Base-by-base conservation (phyloP, 2,113 vertebrate species). In the Ceyx margarethae region DNA sequence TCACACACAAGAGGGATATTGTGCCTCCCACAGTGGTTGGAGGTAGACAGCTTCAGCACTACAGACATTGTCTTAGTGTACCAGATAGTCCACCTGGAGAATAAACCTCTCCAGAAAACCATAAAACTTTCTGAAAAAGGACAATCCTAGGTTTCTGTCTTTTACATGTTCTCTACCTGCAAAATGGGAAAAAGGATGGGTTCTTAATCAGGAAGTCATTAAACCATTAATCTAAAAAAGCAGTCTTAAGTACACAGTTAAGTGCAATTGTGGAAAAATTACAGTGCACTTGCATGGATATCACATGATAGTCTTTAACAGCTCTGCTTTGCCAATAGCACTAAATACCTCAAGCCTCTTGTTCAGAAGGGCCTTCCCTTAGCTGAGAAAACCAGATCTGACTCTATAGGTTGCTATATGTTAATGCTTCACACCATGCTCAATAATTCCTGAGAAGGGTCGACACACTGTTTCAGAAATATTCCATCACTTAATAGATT, bases 171-270 rank as follows among this genome's bases (percentile, higher is more conserved):
- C 35, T 7, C 4, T 67, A 66, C 67, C 37, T 92, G 72, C 71
- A 75, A 78, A 85, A 72, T 58, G 73, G 82, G 94, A 91, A 94
- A 57, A 81, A 73, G 35, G 56, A 77, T 64, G 45, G 48, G 29
- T 83, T 33, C 68, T 88, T 85, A 91, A 82, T 72, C 53, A 90
- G 80, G 65, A 90, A 86, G 69, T 64, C 77, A 84, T 88, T 54
- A 90, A 78, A 73, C 13, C 29, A 81, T 93, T 94, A 93, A 84
- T 53, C 65, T 67, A 35, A 85, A 85, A 65, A 71, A 90, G 61
- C 25, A 78, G 53, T 40, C 77, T 92, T 62, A 81, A 84, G 48
- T 35, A 56, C 40, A 78, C 53, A 86, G 56, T 67, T 84, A 81
- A 90, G 53, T 9, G 5, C 60, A 77, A 37, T 18, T 54, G 31